phyloP scores from a whole-genome alignment of 2,888 invertebrate genomes.

The Aphidius colemani region DNA sequence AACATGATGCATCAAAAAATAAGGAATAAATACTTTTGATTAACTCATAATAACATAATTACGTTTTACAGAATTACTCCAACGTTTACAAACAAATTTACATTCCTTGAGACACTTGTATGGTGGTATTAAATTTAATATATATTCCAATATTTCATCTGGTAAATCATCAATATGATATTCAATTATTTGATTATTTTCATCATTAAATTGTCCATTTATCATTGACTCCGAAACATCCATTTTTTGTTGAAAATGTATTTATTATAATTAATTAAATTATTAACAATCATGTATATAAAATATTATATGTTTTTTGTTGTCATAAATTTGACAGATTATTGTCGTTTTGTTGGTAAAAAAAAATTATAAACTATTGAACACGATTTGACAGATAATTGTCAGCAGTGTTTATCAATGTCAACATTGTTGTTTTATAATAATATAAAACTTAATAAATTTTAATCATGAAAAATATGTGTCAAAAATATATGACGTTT shows the following conservation, averaged over 20 bases:
- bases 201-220: too few species aligned
- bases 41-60: constrained; percentile 55
- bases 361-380: too few species aligned
- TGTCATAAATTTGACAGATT: too few species aligned
- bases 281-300: neutral
- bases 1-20: neutral
- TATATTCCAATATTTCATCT: constrained; percentile 91
- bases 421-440: too few species aligned
- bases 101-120: constrained; percentile 89
- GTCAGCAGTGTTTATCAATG: too few species aligned
- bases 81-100: constrained; percentile 83
- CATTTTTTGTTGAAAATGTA: neutral
- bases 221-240: neutral
- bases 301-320: too few species aligned
- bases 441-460: too few species aligned
- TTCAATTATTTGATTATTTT: constrained; percentile 39
- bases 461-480: too few species aligned
- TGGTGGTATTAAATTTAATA: constrained; percentile 85
- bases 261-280: neutral
- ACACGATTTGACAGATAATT: too few species aligned
- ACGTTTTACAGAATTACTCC: constrained; percentile 86
- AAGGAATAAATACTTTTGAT: neutral
- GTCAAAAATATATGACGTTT: too few species aligned
- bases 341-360: too few species aligned
- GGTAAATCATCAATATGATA: constrained; percentile 75